Percentiles rank a stretch among this genome's conserved stretches.
Evolutionary conservation across 2,888 invertebrate genomes (phyloP).

Genomic region (Dynastes maya): DNA sequence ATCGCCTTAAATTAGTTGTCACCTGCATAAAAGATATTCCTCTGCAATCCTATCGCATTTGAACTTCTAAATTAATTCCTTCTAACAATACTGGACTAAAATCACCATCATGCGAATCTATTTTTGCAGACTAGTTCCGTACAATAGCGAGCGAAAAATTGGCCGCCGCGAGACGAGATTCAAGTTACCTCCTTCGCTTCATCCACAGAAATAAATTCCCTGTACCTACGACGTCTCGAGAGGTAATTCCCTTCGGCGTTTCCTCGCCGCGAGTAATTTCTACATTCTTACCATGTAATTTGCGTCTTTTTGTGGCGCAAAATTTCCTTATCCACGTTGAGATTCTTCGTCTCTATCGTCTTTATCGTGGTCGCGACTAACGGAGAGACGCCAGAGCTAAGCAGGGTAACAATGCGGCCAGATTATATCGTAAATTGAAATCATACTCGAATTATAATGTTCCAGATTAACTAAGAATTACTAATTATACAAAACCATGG

Average conservation of each 20-base stretch:
- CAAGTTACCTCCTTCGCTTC: conserved; percentile 4
- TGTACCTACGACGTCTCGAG: not conserved
- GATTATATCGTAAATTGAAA: conserved; percentile 52
- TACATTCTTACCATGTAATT: conserved; percentile 38
- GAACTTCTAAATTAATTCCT: not conserved
- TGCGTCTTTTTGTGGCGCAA: conserved; percentile 39
- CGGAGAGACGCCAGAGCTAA: not conserved
- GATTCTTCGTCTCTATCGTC: not conserved
- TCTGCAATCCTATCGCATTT: not conserved
- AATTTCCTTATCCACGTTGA: conserved; percentile 17
- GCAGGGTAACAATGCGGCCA: conserved; percentile 30
- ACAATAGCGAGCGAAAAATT: conserved; percentile 4
- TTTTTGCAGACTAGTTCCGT: not conserved
- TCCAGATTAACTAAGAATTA: conserved; percentile 55
- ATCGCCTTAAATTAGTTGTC: no score
- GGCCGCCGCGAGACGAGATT: conserved; percentile 2
- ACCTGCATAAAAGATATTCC: no score
- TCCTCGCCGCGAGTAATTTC: conserved; percentile 28
- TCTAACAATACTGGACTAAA: not conserved
- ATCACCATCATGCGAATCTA: not conserved
- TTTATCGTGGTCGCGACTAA: not conserved
- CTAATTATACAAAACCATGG: conserved; percentile 50
- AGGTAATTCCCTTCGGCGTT: conserved; percentile 37
- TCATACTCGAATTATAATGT: conserved; percentile 54
- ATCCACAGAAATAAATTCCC: conserved; percentile 15